Evolutionary conservation across 1,140 invertebrate species (phyloP).

Genomic region (Aleiodes sp.): DNA sequence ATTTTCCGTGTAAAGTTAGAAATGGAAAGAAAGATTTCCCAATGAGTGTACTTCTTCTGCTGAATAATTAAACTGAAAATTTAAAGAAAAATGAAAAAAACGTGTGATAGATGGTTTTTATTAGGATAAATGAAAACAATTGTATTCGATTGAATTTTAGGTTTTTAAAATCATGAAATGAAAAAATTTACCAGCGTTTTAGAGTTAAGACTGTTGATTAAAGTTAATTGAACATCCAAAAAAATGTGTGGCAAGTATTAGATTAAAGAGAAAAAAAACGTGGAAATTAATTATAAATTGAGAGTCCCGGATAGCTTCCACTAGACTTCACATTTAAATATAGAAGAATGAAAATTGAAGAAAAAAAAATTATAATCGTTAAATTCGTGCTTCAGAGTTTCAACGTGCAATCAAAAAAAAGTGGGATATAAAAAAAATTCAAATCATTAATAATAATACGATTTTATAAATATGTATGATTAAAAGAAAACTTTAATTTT

Average conservation of each 20-base stretch:
- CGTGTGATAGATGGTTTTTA: slow-evolving; percentile 19
- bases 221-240: not conserved
- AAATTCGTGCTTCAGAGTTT: slow-evolving; percentile 8
- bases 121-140: not conserved
- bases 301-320: not conserved
- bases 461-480: slow-evolving; percentile 14
- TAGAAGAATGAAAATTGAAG: not conserved
- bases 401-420: not conserved
- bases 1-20: not conserved
- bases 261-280: not conserved
- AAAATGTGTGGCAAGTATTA: slow-evolving; percentile 13
- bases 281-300: not conserved
- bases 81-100: not conserved
- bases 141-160: not conserved
- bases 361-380: not conserved
- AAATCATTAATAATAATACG: not conserved
- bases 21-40: not conserved
- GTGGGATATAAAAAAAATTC: not conserved
- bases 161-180: not conserved
- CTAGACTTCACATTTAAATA: not conserved
- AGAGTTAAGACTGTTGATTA: slow-evolving; percentile 1
- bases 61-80: no score
- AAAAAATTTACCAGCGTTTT: not conserved
- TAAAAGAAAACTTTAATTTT: not conserved
- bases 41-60: not conserved